phyloP scores from a whole-genome alignment of 2,113 vertebrate species.

The Epinephelus lanceolatus region DNA sequence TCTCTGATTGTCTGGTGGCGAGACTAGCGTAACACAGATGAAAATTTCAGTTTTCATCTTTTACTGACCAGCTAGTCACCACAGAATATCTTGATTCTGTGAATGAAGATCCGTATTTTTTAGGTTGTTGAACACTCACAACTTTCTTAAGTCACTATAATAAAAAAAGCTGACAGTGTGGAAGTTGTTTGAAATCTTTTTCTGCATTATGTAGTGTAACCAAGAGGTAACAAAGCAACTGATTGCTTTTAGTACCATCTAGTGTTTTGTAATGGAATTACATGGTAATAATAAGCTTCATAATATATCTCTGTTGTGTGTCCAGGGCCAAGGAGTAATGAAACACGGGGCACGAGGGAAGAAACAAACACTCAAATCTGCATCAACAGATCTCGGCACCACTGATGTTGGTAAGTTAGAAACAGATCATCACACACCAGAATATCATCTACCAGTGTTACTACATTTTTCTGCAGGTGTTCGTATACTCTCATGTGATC shows the following conservation, averaged over 20 bases:
- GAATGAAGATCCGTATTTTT: neutral
- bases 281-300: neutral
- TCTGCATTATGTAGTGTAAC: neutral
- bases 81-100: neutral
- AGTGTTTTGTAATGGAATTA: constrained; percentile 18
- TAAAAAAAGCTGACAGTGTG: no score
- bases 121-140: no score
- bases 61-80: neutral
- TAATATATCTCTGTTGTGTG: constrained; percentile 27
- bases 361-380: constrained; percentile 95
- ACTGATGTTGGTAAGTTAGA: constrained; percentile 91
- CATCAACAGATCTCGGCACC: constrained; percentile 96
- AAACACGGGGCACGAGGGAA: constrained; percentile 94
- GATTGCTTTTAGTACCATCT: constrained; percentile 37
- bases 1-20: no score
- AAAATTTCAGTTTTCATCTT: no score
- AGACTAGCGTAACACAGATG: no score
- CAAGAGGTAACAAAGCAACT: neutral
- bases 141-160: no score
- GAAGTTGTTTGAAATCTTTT: neutral
- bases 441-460: neutral
- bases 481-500: neutral
- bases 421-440: neutral
- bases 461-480: neutral
- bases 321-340: constrained; percentile 90